Conservation (phyloP, 2,888 invertebrate genomes). For the Andrena praecox region DNA sequence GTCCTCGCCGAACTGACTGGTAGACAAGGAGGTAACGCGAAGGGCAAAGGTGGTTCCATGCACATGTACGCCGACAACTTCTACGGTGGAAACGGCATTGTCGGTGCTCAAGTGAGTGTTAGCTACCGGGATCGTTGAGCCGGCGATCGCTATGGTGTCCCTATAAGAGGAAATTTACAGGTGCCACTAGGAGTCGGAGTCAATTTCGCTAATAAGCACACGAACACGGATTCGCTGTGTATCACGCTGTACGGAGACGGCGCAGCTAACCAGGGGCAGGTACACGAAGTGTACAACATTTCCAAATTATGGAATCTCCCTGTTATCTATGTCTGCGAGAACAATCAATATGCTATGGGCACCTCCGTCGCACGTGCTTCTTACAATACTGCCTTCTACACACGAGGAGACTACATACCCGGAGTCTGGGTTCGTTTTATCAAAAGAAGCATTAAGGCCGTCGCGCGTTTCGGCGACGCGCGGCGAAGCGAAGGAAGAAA, state of each 20-base stretch:
- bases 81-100: constrained; percentile 99
- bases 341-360: constrained; percentile 99
- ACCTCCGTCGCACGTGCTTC: constrained; percentile 95
- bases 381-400: constrained; percentile 95
- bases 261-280: constrained; percentile 97
- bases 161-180: constrained; percentile 84
- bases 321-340: constrained; percentile 97
- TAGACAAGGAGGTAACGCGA: constrained; percentile 93
- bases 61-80: constrained; percentile 98
- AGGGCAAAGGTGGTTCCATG: constrained; percentile 99
- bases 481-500: too few relatives aligned
- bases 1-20: constrained; percentile 97
- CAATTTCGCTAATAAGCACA: constrained; percentile 96
- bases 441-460: too few relatives aligned
- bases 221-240: constrained; percentile 93
- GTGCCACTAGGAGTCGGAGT: constrained; percentile 97
- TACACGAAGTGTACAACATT: constrained; percentile 97
- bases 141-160: neutral
- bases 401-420: constrained; percentile 97
- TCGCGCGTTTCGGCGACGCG: too few relatives aligned
- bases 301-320: constrained; percentile 98
- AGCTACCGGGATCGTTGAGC: neutral
- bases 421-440: constrained; percentile 92
- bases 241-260: constrained; percentile 97
- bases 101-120: constrained; percentile 95